Conservation (phyloP, 1,140 invertebrate species). For the Pteromalus puparum region DNA sequence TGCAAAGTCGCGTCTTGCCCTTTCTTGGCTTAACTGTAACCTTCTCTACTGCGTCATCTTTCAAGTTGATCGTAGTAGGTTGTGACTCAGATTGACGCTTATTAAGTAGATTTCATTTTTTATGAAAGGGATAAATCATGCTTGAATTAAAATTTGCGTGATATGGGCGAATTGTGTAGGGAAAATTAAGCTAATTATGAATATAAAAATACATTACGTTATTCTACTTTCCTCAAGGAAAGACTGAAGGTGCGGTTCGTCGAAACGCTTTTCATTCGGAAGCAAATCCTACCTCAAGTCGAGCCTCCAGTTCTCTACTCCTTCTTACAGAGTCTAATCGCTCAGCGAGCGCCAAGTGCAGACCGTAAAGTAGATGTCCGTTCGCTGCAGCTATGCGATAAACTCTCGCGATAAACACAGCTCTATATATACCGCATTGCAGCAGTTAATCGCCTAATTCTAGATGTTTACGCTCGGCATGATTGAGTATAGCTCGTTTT, state of each 20-base stretch:
- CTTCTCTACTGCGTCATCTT: slow-evolving; percentile 1
- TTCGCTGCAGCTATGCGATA: not conserved
- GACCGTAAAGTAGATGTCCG: not conserved
- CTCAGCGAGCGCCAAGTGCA: too few relatives aligned
- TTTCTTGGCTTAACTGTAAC: not conserved
- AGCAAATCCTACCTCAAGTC: not conserved
- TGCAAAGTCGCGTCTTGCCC: not conserved
- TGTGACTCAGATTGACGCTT: not conserved
- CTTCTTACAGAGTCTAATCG: not conserved
- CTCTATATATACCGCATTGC: too few relatives aligned
- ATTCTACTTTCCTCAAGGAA: too few relatives aligned
- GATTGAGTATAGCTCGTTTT: not conserved
- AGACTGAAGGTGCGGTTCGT: too few relatives aligned
- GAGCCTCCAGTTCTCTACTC: not conserved
- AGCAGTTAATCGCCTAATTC: not conserved
- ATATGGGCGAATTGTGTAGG: too few relatives aligned
- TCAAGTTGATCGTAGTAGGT: not conserved
- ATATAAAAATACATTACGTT: too few relatives aligned
- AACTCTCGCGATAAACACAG: not conserved
- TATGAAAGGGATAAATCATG: not conserved
- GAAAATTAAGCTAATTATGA: too few relatives aligned
- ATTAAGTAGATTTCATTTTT: not conserved
- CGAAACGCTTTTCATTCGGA: slow-evolving; percentile 34
- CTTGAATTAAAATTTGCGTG: too few relatives aligned
- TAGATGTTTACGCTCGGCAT: not conserved